Evolutionary conservation across 2,797 vertebrate genomes (phyloP), one percentile per base, ranked within the genome.

Genomic region (Sus cebifrons): DNA sequence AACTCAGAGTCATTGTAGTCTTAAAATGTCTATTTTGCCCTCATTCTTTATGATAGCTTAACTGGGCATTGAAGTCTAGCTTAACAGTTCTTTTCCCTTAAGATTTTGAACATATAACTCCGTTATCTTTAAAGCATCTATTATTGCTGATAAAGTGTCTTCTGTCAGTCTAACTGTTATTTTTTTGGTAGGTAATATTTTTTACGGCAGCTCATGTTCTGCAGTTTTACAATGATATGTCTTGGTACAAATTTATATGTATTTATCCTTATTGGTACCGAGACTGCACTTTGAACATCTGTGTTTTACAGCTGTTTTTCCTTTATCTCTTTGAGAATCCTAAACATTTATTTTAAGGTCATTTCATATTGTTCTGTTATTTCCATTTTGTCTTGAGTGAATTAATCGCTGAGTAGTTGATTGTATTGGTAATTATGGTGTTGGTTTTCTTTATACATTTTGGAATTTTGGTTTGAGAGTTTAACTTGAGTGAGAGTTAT

Each of bases 101-200:
- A 89, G 25, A 58, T 49, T 96, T 81, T 94, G 32, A 75, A 60
- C 52, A 52, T 87, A 27, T 10, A 71, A 85, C 20, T 93, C 58
- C 73, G 44, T 88, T 88, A 67, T 79, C 87, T 88, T 96, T 36
- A 86, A 86, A 65, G 62, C 40, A 56, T 91, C 68, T 91, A 2
- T 93, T 94, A 67, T 56, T 96, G 73, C 36, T 90, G 71, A 62
- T 91, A 25, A 91, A 95, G 27, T 88, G 17, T 82, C 56, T 95
- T 25, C n/a, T 85, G 7, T 94, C 25, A 87, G 13, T 81, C 64
- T 95, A 58, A 91, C 84, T 90, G 67, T 71, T 96, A 9, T 74
- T 89, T 71, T 88, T 91, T 91, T 49, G 56, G 20, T 81, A 88
- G 83, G 18, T 77, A 82, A 56, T 93, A 49, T 71, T 93, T 91